Percentiles rank a stretch among this genome's conserved stretches.
phyloP scores from a whole-genome alignment of 2,113 vertebrate genomes.

The Syngnathus scovelli region DNA sequence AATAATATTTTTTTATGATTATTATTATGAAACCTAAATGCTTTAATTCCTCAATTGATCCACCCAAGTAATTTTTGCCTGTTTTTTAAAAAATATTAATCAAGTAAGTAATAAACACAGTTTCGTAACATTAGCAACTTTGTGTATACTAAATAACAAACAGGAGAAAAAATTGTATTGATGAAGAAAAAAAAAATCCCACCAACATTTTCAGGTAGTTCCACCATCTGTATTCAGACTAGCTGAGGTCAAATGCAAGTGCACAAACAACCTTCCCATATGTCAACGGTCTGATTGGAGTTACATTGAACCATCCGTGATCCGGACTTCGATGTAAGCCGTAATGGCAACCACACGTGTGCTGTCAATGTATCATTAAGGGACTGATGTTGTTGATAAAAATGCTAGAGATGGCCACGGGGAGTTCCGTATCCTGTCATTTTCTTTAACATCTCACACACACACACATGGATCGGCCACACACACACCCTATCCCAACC shows the following conservation, averaged over 20 bases:
- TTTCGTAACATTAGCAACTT: too few relatives aligned
- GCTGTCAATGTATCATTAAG: conserved; percentile 50
- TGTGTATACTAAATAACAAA: too few relatives aligned
- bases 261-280: conserved; percentile 15
- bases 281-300: conserved; percentile 32
- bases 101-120: too few relatives aligned
- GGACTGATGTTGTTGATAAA: conserved; percentile 59
- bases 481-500: conserved; percentile 38
- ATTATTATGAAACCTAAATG: too few relatives aligned
- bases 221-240: neutral
- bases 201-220: neutral
- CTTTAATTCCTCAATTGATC: neutral
- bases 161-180: neutral
- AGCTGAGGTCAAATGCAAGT: neutral
- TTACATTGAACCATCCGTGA: conserved; percentile 35
- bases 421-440: conserved; percentile 71
- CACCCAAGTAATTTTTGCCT: neutral
- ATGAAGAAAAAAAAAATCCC: too few relatives aligned
- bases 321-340: conserved; percentile 37
- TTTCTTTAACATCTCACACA: conserved; percentile 49
- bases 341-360: conserved; percentile 44
- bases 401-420: conserved; percentile 53
- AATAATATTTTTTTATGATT: too few relatives aligned
- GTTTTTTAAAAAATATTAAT: neutral
- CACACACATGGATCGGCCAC: conserved; percentile 9